Conservation (phyloP, 2,888 invertebrate genomes). For the Bimastos eiseni region DNA sequence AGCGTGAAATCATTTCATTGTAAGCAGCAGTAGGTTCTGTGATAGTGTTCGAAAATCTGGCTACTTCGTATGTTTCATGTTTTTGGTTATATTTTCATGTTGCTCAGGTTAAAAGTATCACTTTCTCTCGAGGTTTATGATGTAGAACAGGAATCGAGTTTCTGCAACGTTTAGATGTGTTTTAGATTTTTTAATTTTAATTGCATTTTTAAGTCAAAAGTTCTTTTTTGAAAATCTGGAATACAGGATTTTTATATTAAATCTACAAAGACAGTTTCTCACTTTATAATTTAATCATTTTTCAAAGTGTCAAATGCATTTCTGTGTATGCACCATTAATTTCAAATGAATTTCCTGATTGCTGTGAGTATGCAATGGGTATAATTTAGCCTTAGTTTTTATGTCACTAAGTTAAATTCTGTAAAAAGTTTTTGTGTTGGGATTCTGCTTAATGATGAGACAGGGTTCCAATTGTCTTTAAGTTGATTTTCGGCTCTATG, state of each 20-base stretch:
- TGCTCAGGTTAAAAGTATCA: not conserved
- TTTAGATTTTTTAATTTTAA: not conserved
- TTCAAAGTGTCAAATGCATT: not conserved
- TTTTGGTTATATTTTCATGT: not conserved
- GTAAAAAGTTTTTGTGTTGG: not conserved
- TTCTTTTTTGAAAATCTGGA: not conserved
- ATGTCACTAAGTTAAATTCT: not conserved
- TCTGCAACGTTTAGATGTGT: not conserved
- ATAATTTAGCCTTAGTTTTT: not conserved
- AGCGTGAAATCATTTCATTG: conserved; percentile 6
- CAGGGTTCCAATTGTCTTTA: not conserved
- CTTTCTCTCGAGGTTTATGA: not conserved
- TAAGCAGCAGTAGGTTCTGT: not conserved
- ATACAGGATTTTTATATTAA: not conserved
- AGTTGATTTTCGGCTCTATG: not conserved
- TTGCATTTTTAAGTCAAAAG: not conserved
- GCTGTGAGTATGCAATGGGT: not conserved
- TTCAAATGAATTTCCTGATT: not conserved
- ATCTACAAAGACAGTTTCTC: too few relatives aligned
- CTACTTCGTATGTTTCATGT: not conserved
- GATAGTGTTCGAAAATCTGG: not conserved
- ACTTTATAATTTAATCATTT: too few relatives aligned
- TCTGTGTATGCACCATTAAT: not conserved
- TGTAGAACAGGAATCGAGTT: not conserved
- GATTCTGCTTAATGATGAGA: not conserved